Conservation (phyloP, 2,113 vertebrate genomes). For the Delphinus delphis region DNA sequence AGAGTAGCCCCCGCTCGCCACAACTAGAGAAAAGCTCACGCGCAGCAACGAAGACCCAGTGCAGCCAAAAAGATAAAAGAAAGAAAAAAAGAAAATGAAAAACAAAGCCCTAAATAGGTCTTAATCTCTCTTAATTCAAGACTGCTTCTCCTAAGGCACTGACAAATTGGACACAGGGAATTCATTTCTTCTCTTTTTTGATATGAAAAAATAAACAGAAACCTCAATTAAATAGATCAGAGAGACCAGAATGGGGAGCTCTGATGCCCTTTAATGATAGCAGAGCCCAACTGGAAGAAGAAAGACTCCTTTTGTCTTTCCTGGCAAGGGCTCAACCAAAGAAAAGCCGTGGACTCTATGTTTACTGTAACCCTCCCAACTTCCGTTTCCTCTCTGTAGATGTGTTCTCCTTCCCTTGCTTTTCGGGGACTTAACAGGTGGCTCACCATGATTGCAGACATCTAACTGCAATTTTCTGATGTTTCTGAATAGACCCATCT, state of each 20-base stretch:
- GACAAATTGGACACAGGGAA: not conserved
- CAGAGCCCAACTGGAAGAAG: not conserved
- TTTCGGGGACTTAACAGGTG: not conserved
- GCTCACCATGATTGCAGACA: not conserved
- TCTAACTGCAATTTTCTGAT: not conserved
- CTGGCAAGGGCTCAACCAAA: not conserved
- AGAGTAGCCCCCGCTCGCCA: too few relatives aligned
- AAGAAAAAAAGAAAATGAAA: not conserved
- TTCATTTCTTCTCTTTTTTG: not conserved
- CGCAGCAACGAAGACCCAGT: too few relatives aligned
- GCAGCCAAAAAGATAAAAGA: too few relatives aligned
- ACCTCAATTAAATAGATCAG: too few relatives aligned
- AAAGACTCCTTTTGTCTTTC: not conserved
- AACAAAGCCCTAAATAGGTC: not conserved
- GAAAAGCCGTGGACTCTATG: not conserved
- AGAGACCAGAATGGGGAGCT: not conserved
- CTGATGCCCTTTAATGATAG: not conserved
- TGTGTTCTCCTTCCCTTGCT: not conserved
- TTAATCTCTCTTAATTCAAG: not conserved
- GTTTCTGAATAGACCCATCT: not conserved
- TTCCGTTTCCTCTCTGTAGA: not conserved
- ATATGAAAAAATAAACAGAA: not conserved
- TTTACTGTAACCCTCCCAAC: not conserved
- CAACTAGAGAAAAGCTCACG: too few relatives aligned
- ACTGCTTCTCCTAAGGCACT: not conserved